phyloP scores from a whole-genome alignment of 2,113 vertebrate genomes.

The Thamnaconus septentrionalis region DNA sequence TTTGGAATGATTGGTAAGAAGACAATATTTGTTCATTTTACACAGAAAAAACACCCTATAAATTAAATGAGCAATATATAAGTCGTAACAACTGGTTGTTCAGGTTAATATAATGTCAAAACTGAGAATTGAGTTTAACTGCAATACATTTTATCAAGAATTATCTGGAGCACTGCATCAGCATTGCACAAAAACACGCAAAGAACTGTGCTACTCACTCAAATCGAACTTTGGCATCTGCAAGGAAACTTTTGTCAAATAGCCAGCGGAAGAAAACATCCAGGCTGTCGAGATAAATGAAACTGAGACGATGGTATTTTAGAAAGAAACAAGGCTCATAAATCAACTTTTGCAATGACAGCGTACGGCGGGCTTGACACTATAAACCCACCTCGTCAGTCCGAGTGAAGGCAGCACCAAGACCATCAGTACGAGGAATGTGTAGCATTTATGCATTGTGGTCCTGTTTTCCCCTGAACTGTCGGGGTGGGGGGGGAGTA shows the following conservation, averaged over 20 bases:
- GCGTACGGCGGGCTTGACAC: too few relatives aligned
- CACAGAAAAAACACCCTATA: too few relatives aligned
- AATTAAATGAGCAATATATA: too few relatives aligned
- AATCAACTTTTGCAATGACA: background rate
- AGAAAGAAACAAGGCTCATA: background rate
- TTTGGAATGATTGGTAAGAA: too few relatives aligned
- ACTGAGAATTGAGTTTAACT: too few relatives aligned
- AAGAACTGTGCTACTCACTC: constrained; percentile 83
- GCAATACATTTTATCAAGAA: background rate
- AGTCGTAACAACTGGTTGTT: too few relatives aligned
- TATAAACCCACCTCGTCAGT: constrained; percentile 86
- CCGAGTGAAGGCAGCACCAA: constrained; percentile 92
- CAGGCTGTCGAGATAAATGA: constrained; percentile 76
- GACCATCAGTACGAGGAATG: constrained; percentile 98
- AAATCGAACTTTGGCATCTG: constrained; percentile 85
- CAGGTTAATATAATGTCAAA: too few relatives aligned
- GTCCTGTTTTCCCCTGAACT: constrained; percentile 97
- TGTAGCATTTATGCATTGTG: constrained; percentile 99
- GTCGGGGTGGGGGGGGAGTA: constrained; percentile 24
- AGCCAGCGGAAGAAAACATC: constrained; percentile 98
- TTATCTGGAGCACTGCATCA: too few relatives aligned
- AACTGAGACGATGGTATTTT: background rate
- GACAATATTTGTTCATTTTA: too few relatives aligned
- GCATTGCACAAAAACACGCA: too few relatives aligned
- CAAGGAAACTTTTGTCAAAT: constrained; percentile 93